phyloP scores from a whole-genome alignment of 2,797 vertebrate species.

The Apogon talboti region DNA sequence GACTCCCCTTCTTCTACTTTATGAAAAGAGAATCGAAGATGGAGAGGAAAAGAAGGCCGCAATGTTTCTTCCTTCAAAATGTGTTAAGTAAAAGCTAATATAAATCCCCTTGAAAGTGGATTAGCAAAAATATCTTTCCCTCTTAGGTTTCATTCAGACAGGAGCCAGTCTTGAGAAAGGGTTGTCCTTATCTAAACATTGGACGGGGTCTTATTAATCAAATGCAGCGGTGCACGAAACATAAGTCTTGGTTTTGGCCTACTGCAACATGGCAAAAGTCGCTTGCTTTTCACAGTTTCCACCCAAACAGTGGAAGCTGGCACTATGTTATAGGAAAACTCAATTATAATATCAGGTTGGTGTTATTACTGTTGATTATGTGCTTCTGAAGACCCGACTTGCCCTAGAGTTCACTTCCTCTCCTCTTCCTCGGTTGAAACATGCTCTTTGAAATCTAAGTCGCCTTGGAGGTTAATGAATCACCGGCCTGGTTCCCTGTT shows the following conservation, averaged over 20 bases:
- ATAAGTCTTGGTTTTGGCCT: slow-evolving; percentile 62
- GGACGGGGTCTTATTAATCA: slow-evolving; percentile 74
- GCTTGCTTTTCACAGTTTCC: slow-evolving; percentile 72
- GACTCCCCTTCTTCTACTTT: neutral
- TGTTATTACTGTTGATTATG: slow-evolving; percentile 86
- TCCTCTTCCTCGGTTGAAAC: slow-evolving; percentile 42
- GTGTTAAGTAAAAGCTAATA: slow-evolving; percentile 70
- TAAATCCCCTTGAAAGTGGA: slow-evolving; percentile 75
- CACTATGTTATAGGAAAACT: slow-evolving; percentile 70
- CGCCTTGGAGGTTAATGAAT: slow-evolving; percentile 69
- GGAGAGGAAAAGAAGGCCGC: slow-evolving; percentile 47
- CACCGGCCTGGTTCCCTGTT: slow-evolving; percentile 52
- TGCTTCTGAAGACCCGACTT: slow-evolving; percentile 76
- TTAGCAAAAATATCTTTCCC: slow-evolving; percentile 74
- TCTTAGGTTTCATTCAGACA: slow-evolving; percentile 72
- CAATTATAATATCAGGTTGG: slow-evolving; percentile 84
- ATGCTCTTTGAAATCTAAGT: slow-evolving; percentile 73
- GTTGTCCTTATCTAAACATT: slow-evolving; percentile 75
- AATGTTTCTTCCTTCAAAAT: slow-evolving; percentile 63
- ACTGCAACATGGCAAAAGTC: slow-evolving; percentile 50
- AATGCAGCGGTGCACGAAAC: slow-evolving; percentile 70
- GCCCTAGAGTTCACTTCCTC: slow-evolving; percentile 77
- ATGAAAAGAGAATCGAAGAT: slow-evolving; percentile 30
- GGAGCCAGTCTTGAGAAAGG: slow-evolving; percentile 63
- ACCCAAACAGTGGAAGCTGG: slow-evolving; percentile 76